Evolutionary conservation across 2,113 vertebrate species (phyloP).

Genomic region (Danio rerio): GRCz12tu NC_133194.1:49726001-49726500

Average conservation of each 20-base stretch:
- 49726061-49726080: too few species aligned
- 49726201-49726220: neutral
- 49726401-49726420: neutral
- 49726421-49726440: neutral
- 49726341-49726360: conserved; percentile 5
- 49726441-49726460: neutral
- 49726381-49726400: conserved; percentile 12
- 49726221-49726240: neutral
- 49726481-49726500: too few species aligned
- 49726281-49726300: neutral
- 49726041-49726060: too few species aligned
- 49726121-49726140: too few species aligned
- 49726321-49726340: conserved; percentile 1
- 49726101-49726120: too few species aligned
- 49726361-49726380: neutral
- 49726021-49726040: too few species aligned
- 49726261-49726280: neutral
- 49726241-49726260: conserved; percentile 22
- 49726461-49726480: neutral
- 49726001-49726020: too few species aligned
- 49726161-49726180: neutral
- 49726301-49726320: conserved; percentile 4
- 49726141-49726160: too few species aligned
- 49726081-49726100: too few species aligned
- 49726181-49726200: neutral